Evolutionary conservation across 2,113 vertebrate species (phyloP), one percentile per base, ranked within the genome.

Genomic region (Onychostoma macrolepis): DNA sequence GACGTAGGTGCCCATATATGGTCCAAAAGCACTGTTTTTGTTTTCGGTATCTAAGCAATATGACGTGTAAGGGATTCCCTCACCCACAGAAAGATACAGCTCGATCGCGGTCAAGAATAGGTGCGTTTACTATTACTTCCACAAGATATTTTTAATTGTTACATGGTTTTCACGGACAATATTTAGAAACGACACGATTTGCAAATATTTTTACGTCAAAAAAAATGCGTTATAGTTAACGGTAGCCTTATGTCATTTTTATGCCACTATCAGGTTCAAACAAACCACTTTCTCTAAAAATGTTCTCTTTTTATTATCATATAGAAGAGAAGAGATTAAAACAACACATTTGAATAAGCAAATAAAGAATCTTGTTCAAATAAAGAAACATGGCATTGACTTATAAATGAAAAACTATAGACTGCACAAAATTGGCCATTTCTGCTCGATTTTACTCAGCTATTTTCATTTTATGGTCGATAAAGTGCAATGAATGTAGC

Each of bases 41-140:
- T 98, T 98, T 98, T 98, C 97, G 96, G 97, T 98, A 96, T 97
- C 98, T 97, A 97, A 97, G 98, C 97, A 97, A 84, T 96, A 96
- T 97, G 96, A 96, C 96, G 96, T 96, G 96, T 96, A 84, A 98
- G 97, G 98, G 98, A 99, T 95, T 99, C 98, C 98, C 97, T 98
- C 95, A 96, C 94, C 95, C 94, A 93, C 91, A 92, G 94, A 94
- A 94, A 94, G 84, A 83, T 69, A 88, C 91, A 90, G 91, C 91
- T 94, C 90, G 89, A 93, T 88, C 90, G 87, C 92, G 88, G 93
- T 93, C 96, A 96, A 96, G 96, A 97, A 97, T 97, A 97, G 96
- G 91, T 93, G 89, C 88, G 85, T 91, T 94, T 92, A 92, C 91
- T 93, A 94, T 93, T 81, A 92, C 76, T 91, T 88, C 91, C 91